Evolutionary conservation across 1,140 invertebrate genomes (phyloP), one percentile per base, ranked within the genome.

Genomic region (Calephelis virginiensis): DNA sequence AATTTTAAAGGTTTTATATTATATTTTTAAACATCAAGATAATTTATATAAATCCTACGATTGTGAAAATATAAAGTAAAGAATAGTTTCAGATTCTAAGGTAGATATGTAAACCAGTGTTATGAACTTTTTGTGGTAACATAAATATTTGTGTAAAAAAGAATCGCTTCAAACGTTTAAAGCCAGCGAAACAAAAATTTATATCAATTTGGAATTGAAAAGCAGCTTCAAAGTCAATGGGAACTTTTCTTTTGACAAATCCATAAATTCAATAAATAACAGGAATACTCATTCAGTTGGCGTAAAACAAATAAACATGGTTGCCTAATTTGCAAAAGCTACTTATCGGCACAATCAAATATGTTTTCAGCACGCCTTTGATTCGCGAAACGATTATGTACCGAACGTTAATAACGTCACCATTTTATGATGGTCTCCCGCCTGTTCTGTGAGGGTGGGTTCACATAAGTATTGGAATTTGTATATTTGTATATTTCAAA

Each of bases 321-420:
- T 75, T 73, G 64, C 70, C 75, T 86, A 82, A 86, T 86, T 83
- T 82, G 74, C 74, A 68, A 82, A 83, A 79, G 81, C 75, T 75
- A 78, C 77, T 82, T 87, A 82, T 81, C 74, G 73, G 72, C 74
- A 83, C 79, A 84, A 86, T 84, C 82, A 82, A 78, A 73, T 80
- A 73, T 70, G 63, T 75, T 74, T 73, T 78, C 78, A 75, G 76
- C 60, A 81, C 78, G 76, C 76, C 78, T 85, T 86, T 85, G 82
- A 86, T 88, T 86, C 76, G 47, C 72, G 69, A 65, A 81, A 80
- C 80, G 82, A 86, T 85, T 88, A 85, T 80, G 77, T 85, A 80
- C 78, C 64, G 72, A 78, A 74, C 63, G 78, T 74, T 83, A 86
- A 86, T 85, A 85, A 82, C 75, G 63, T 75, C 67, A 63, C 80